Evolutionary conservation across 2,888 invertebrate species (phyloP), one percentile per base, ranked within the genome.

Genomic region (Pardosa pseudoannulata): DNA sequence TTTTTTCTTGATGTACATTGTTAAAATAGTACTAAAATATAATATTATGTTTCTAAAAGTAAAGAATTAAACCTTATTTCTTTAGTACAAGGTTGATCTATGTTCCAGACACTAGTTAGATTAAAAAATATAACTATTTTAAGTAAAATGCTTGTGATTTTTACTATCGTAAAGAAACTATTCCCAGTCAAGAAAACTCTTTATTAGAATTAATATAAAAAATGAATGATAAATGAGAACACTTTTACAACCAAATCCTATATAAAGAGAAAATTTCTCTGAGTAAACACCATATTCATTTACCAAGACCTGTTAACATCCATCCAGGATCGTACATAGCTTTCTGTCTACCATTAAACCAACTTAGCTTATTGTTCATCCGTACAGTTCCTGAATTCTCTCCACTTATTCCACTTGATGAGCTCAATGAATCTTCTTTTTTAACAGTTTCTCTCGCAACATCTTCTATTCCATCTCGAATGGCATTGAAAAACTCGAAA

Each of bases 261-360:
- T 23, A 16, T 9, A 62, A 62, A 27, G n/a, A 27, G 27, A 62
- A 27, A 5, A 1, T 27, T 1, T 62, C 23, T 6, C 0, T n/a
- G 16, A 73, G 16, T 16, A 13, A 2, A 16, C 2, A 46, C 9
- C 16, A 5, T 36, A 16, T 11, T 75, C 64, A 41, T 72, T 73
- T 81, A 11, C 88, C 88, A 36, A 88, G 78, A 62, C 82, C 82
- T 16, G 88, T 88, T 1, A 88, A 65, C 79, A 79, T 82, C 88
- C 88, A 88, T 2, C 74, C 78, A 13, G 88, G 88, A 68, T 88
- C 88, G 36, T 88, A 88, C 74, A 79, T 71, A 13, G 36, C 1
- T 70, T 70, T 82, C 23, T 67, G 80, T 36, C 71, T 50, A 27
- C 79, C 80, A n/a, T 32, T 41, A 2, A 71, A 72, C 23, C 62